Evolutionary conservation across 92 coral and sea anemone species (phyloP).

Genomic region (Paramuricea clavata): DNA sequence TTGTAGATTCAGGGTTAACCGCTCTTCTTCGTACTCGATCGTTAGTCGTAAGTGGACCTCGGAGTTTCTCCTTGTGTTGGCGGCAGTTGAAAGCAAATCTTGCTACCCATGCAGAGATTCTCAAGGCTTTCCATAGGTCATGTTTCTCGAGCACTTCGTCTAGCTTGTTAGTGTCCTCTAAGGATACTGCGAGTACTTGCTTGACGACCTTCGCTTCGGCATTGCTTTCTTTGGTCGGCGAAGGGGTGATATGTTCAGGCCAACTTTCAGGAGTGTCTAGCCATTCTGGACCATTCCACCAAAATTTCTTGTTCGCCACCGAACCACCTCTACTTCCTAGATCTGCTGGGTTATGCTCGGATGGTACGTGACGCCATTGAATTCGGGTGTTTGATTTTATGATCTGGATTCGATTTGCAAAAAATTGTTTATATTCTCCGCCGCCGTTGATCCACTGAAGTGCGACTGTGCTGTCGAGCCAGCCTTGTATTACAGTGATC

Average conservation of each 20-base stretch:
- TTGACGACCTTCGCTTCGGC: slow-evolving; percentile 22
- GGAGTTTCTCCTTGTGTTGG: neutral
- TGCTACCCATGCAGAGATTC: slow-evolving; percentile 52
- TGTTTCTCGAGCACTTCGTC: slow-evolving; percentile 37
- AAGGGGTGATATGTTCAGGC: neutral
- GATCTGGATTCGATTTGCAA: neutral
- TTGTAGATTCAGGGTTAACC: neutral
- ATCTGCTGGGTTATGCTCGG: neutral
- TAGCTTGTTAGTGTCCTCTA: slow-evolving; percentile 42
- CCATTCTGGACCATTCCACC: slow-evolving; percentile 3
- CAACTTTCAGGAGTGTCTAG: neutral
- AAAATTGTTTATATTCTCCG: slow-evolving; percentile 21
- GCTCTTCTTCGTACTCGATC: neutral
- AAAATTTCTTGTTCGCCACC: neutral
- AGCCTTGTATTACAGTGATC: neutral
- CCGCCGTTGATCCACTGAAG: slow-evolving; percentile 19
- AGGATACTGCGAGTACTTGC: slow-evolving; percentile 30
- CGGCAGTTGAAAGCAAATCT: slow-evolving; percentile 42
- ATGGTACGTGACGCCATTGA: slow-evolving; percentile 19
- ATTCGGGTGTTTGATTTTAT: neutral
- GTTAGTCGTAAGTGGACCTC: slow-evolving; percentile 63
- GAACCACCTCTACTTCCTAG: neutral
- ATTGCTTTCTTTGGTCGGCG: neutral
- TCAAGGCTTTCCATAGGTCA: slow-evolving; percentile 34
- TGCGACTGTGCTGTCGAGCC: slow-evolving; percentile 24